Conservation (phyloP, 1,140 invertebrate species). For the Drosophila nikananu region DNA sequence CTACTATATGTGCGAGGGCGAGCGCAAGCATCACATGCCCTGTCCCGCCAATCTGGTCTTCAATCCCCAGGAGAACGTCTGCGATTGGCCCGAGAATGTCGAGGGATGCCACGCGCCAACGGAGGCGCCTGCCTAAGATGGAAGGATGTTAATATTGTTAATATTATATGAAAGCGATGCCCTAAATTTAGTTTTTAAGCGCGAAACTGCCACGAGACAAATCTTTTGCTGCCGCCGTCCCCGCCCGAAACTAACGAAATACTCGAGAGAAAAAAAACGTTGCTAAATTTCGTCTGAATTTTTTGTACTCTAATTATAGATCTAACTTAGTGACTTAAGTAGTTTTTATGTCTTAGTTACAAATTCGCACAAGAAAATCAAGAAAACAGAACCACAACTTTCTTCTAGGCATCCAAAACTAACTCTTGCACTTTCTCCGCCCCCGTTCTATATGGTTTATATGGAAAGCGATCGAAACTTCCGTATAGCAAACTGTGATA, state of each 20-base stretch:
- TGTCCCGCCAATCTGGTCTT: conserved; percentile 97
- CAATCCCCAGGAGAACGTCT: conserved; percentile 96
- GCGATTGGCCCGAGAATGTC: conserved; percentile 98
- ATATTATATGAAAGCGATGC: conserved; percentile 67
- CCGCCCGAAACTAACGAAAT: conserved; percentile 60
- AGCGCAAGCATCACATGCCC: conserved; percentile 98
- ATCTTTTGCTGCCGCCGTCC: conserved; percentile 47
- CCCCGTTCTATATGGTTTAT: conserved; percentile 61
- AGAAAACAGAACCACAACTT: conserved; percentile 1
- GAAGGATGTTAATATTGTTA: conserved; percentile 56
- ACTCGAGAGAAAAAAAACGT: conserved; percentile 51
- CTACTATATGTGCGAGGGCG: conserved; percentile 98
- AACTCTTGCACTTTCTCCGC: conserved; percentile 41
- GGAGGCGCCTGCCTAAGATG: conserved; percentile 88
- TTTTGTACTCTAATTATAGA: conserved; percentile 71
- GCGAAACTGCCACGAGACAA: conserved; percentile 62
- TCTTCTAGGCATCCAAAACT: conserved; percentile 19
- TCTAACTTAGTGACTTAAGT: conserved; percentile 71
- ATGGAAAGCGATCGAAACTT: conserved; percentile 61
- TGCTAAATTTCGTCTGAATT: conserved; percentile 72
- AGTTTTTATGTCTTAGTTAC: conserved; percentile 81
- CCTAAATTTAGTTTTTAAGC: conserved; percentile 63
- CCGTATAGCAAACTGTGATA: conserved; percentile 83
- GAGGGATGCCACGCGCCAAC: conserved; percentile 94
- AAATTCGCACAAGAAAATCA: conserved; percentile 45